phyloP scores from a whole-genome alignment of 2,797 vertebrate species.

The Microchirus variegatus region DNA sequence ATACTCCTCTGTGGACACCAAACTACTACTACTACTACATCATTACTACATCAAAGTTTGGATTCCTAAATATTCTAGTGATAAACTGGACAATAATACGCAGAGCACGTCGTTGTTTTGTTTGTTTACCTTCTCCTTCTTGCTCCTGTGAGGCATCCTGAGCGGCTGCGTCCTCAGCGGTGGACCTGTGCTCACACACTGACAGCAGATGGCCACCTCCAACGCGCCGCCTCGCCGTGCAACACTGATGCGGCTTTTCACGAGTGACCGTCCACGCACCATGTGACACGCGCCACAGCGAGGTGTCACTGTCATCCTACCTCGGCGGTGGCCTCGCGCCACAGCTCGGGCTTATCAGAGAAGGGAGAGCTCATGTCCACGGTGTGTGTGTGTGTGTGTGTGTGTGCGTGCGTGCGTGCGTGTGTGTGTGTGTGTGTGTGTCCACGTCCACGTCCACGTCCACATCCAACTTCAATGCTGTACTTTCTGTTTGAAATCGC shows the following conservation, averaged over 20 bases:
- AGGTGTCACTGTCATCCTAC: conserved; percentile 39
- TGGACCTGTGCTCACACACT: conserved; percentile 41
- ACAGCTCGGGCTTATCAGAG: neutral
- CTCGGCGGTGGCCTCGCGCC: conserved; percentile 1
- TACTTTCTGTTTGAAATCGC: conserved; percentile 39
- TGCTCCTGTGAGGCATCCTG: conserved; percentile 79
- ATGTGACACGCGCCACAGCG: conserved; percentile 52
- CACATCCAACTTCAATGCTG: conserved; percentile 35
- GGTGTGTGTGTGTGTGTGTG: neutral
- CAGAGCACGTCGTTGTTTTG: too few relatives aligned
- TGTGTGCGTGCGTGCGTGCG: neutral
- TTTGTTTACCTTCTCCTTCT: conserved; percentile 67
- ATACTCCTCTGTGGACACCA: too few relatives aligned
- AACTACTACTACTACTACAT: conserved; percentile 34
- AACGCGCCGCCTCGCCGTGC: conserved; percentile 30
- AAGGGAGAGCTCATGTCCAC: neutral
- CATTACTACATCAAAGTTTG: conserved; percentile 74
- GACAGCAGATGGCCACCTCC: conserved; percentile 31
- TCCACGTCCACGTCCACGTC: too few relatives aligned
- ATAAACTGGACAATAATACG: too few relatives aligned
- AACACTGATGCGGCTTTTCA: conserved; percentile 34
- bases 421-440: neutral
- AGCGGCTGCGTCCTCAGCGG: conserved; percentile 45
- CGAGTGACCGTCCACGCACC: conserved; percentile 44
- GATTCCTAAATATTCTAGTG: conserved; percentile 55